Base-by-base conservation (phyloP, 2,113 vertebrate genomes). In the Puntigrus tetrazona region DNA sequence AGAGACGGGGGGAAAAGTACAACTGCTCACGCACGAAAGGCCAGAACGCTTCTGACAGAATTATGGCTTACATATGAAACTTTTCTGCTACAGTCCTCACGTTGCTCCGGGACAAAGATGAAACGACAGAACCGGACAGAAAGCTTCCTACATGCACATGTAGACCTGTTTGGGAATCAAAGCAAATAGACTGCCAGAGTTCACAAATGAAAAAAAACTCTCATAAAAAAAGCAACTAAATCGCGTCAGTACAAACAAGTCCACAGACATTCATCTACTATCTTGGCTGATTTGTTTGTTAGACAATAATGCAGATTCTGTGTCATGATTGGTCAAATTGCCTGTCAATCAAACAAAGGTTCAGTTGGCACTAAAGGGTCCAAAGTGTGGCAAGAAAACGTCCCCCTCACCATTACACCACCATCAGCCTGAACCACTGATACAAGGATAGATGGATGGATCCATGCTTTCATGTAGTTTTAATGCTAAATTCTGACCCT, bases 1-100 rank as follows among this genome's bases (percentile, higher is more conserved):
- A 94, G 92, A 94, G 93, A 93, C 87, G 84, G 85, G 87, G n/a
- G 89, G 85, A 88, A 89, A 91, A 91, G 89, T 86, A 84, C 85
- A 91, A 90, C 89, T 63, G 75, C 86, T 82, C 77, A 87, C 3
- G 25, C 82, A 84, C 85, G 80, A 31, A 82, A 81, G 34, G 29
- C 63, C 74, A 77, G 47, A 74, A 77, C 72, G 36, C 34, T 74
- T 82, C 82, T 82, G 73, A 84, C 83, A 85, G 85, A 85, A 81
- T 13, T 1, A 47, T 70, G 45, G 63, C 80, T 55, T 38, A 55
- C 45, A 52, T 25, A 25, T 34, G 27, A 52, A 82, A 52, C 45
- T 70, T 69, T 65, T 82, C 45, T 70, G 16, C 50, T 31, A 7
- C n/a, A 34, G 36, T 78, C 4, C n/a, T 79, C 14, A 43, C 1